Evolutionary conservation across 1,140 invertebrate genomes (phyloP).

Genomic region (Aphis gossypii): DNA sequence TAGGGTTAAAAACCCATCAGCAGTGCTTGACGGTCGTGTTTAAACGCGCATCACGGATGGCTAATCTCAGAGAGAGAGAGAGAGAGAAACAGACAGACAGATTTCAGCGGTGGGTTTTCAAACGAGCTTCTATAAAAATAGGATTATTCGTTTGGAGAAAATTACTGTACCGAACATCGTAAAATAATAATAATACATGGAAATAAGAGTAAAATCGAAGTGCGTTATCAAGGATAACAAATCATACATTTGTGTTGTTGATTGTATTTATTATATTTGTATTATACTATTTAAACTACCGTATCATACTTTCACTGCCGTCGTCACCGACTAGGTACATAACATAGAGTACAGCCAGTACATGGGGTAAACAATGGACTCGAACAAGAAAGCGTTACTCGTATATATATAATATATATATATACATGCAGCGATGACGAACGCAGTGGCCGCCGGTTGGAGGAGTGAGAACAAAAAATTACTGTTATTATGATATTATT

Average conservation of each 20-base stretch:
- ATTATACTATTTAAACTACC: not conserved
- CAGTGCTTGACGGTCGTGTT: slow-evolving; percentile 37
- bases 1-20: slow-evolving; percentile 49
- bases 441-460: not conserved
- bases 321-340: not conserved
- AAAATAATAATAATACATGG: not conserved
- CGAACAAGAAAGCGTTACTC: slow-evolving; percentile 50
- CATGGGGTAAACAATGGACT: slow-evolving; percentile 15
- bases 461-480: not conserved
- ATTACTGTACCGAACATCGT: not conserved
- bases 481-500: not conserved
- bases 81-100: not conserved
- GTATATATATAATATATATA: too few relatives aligned
- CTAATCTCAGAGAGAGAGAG: not conserved
- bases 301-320: slow-evolving; percentile 28
- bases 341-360: not conserved
- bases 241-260: slow-evolving; percentile 1
- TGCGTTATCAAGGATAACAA: not conserved
- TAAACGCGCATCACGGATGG: slow-evolving; percentile 33
- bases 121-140: not conserved
- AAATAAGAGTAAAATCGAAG: not conserved
- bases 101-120: not conserved
- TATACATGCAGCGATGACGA: not conserved
- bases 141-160: not conserved
- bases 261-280: not conserved